These are phyloP conservation scores for Homarus gammarus DNA, from an alignment of 2,888 invertebrate genomes.

Conservation along the genomic window DNA sequence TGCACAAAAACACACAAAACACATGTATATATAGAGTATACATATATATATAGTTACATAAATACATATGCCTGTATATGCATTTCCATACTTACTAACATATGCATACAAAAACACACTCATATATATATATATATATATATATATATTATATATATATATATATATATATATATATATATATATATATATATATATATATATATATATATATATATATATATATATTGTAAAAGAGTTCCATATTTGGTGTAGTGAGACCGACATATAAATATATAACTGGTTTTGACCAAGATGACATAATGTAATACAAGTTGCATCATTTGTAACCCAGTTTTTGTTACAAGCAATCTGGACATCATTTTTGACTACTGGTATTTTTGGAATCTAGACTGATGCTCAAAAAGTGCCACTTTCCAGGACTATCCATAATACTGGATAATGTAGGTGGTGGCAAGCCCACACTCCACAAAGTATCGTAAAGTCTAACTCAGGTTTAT, in stretches of 20 bases:
- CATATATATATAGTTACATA: not conserved
- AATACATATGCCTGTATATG: too few relatives aligned
- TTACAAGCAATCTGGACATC: not conserved
- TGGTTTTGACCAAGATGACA: not conserved
- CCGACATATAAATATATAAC: not conserved
- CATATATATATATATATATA: too few relatives aligned
- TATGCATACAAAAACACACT: too few relatives aligned
- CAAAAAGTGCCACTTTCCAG: not conserved
- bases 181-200: not conserved
- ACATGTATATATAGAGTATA: not conserved
- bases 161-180: constrained; percentile 18
- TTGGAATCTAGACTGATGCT: not conserved
- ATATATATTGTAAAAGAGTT: not conserved
- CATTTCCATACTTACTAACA: too few relatives aligned
- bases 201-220: constrained; percentile 19
- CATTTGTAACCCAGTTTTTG: not conserved
- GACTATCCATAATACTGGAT: not conserved
- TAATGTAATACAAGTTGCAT: not conserved
- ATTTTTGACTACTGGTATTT: not conserved
- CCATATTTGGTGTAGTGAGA: not conserved
- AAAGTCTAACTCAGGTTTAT: constrained; percentile 11
- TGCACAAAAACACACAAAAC: not conserved
- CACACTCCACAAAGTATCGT: not conserved
- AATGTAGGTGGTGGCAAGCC: not conserved
- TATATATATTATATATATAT: constrained; percentile 4